phyloP scores from a whole-genome alignment of 1,140 invertebrate species.

The Diploscapter pachys region DNA sequence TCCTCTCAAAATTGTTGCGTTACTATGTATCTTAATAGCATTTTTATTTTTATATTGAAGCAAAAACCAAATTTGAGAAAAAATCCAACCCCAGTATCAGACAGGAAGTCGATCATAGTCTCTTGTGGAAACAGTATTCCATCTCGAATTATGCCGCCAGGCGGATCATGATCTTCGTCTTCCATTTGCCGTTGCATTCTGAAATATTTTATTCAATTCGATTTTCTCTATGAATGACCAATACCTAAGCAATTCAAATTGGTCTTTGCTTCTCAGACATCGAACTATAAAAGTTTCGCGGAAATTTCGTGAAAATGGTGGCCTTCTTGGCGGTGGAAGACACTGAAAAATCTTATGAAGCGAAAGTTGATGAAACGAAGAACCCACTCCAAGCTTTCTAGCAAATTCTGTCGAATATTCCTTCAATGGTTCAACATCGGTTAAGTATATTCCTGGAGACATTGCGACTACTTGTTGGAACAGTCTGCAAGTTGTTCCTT shows the following conservation, averaged over 20 bases:
- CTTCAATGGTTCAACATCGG: background rate
- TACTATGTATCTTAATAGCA: too few species aligned
- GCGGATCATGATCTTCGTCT: background rate
- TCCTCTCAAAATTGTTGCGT: too few species aligned
- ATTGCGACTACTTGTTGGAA: slow-evolving; percentile 12
- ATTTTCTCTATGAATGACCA: too few species aligned
- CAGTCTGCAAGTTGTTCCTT: slow-evolving; percentile 2
- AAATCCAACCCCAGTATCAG: too few species aligned
- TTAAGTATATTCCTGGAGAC: background rate
- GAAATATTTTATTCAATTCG: too few species aligned
- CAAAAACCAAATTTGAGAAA: too few species aligned
- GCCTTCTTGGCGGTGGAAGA: background rate
- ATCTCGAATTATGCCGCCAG: too few species aligned
- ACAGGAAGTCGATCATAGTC: too few species aligned
- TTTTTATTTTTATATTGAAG: too few species aligned
- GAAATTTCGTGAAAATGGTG: too few species aligned
- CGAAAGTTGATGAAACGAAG: too few species aligned
- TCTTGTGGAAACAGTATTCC: too few species aligned
- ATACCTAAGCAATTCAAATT: background rate
- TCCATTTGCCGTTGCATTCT: slow-evolving; percentile 15
- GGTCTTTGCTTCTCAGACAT: background rate
- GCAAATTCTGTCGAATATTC: background rate
- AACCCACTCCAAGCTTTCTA: slow-evolving; percentile 6
- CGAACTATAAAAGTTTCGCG: background rate
- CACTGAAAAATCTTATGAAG: background rate